phyloP scores from a whole-genome alignment of 2,797 vertebrate species.

The Argentina silus region DNA sequence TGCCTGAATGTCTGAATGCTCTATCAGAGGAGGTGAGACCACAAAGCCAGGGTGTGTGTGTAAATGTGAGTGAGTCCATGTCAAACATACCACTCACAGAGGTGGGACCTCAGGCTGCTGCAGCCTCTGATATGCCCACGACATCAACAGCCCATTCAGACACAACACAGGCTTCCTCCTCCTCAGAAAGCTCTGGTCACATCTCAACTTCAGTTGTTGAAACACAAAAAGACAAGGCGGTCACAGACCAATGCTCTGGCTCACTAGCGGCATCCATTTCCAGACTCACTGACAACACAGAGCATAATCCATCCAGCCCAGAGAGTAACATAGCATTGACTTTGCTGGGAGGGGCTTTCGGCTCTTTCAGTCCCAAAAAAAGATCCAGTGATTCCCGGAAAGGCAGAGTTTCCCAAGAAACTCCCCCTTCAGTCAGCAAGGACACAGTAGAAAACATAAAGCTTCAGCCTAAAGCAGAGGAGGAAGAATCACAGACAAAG shows the following conservation, averaged over 20 bases:
- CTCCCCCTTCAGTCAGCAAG: slow-evolving; percentile 22
- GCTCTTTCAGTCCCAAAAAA: slow-evolving; percentile 75
- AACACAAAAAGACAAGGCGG: slow-evolving; percentile 24
- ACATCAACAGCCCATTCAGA: slow-evolving; percentile 37
- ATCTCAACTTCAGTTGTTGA: slow-evolving; percentile 32
- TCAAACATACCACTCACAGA: slow-evolving; percentile 77
- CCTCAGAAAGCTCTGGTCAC: slow-evolving; percentile 28
- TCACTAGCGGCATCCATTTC: slow-evolving; percentile 33
- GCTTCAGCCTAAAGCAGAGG: slow-evolving; percentile 31
- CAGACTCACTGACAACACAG: slow-evolving; percentile 42
- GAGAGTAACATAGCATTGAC: slow-evolving; percentile 59
- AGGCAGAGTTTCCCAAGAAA: slow-evolving; percentile 21
- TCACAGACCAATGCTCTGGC: slow-evolving; percentile 39
- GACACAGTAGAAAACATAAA: slow-evolving; percentile 24
- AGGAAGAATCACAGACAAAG: slow-evolving; percentile 36
- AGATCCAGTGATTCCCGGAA: slow-evolving; percentile 56
- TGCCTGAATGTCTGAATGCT: slow-evolving; percentile 74
- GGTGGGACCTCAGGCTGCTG: slow-evolving; percentile 41
- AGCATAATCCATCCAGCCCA: slow-evolving; percentile 40
- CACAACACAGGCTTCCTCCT: slow-evolving; percentile 24
- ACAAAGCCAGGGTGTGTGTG: slow-evolving; percentile 51
- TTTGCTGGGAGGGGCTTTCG: slow-evolving; percentile 78
- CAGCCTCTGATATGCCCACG: slow-evolving; percentile 26
- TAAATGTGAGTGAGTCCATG: slow-evolving; percentile 65
- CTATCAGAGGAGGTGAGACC: slow-evolving; percentile 74